Percentiles rank a stretch among this genome's conserved stretches.
These are phyloP conservation scores for Labia minor DNA, from an alignment of 2,888 invertebrate genomes.

Conservation along the genomic window DNA sequence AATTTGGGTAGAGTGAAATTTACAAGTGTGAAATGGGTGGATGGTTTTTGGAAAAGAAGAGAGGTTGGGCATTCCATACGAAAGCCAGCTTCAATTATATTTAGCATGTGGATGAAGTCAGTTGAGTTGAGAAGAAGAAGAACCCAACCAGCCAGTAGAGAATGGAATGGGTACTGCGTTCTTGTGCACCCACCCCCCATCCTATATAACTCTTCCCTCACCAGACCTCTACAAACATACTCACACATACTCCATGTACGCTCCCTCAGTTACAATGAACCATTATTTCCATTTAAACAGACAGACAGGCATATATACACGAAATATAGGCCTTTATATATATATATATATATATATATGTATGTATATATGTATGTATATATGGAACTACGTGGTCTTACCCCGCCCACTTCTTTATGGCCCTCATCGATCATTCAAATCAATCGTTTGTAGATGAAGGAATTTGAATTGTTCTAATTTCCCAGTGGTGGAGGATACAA, in stretches of 20 bases:
- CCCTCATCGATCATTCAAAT: slow-evolving; percentile 7
- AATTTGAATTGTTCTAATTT: neutral
- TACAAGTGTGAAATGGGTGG: too few relatives aligned
- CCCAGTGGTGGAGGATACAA: neutral
- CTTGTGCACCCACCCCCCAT: neutral
- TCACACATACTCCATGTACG: neutral
- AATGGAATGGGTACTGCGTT: neutral
- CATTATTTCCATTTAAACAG: neutral
- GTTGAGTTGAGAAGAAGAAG: neutral
- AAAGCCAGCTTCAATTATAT: neutral
- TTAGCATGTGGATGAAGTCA: neutral
- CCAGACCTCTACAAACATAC: neutral
- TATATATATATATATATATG: too few relatives aligned
- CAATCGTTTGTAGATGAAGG: slow-evolving; percentile 1
- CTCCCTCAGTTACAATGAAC: neutral
- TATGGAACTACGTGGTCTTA: neutral
- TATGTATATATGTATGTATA: neutral
- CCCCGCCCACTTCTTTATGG: slow-evolving; percentile 1
- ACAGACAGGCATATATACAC: neutral
- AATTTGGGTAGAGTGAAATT: too few relatives aligned
- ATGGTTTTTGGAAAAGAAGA: too few relatives aligned
- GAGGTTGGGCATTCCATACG: too few relatives aligned
- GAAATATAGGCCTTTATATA: too few relatives aligned
- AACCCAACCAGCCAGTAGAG: neutral
- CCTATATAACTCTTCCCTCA: too few relatives aligned